Conservation (phyloP, 2,113 vertebrate genomes). For the Pseudolaguvia tuberculata region DNA sequence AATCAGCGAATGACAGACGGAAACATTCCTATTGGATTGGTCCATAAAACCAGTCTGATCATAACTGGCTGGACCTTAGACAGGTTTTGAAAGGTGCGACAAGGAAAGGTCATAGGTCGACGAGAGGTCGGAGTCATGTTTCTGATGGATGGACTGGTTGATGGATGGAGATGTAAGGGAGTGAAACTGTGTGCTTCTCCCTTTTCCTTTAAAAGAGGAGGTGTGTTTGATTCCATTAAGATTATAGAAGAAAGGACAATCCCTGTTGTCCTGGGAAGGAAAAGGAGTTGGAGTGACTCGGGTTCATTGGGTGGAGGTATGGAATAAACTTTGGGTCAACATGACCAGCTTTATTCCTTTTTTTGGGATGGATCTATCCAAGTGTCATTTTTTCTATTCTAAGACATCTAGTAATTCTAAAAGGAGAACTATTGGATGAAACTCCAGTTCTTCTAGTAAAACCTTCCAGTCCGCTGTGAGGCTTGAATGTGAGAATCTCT, state of each 20-base stretch:
- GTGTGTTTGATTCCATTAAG: neutral
- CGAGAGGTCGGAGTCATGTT: constrained; percentile 7
- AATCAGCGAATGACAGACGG: constrained; percentile 4
- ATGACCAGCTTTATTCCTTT: constrained; percentile 24
- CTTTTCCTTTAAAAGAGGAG: neutral
- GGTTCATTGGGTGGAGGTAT: constrained; percentile 12
- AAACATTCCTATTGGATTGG: no score
- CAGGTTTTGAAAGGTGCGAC: constrained; percentile 1
- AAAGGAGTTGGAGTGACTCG: constrained; percentile 23
- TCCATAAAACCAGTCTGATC: constrained; percentile 17
- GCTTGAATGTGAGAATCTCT: no score
- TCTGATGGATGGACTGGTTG: constrained; percentile 36
- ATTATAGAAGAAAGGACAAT: constrained; percentile 3
- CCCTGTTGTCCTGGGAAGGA: constrained; percentile 37
- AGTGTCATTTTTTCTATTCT: neutral
- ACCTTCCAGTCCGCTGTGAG: no score
- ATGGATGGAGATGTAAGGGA: constrained; percentile 35
- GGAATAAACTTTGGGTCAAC: constrained; percentile 21
- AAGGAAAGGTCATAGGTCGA: constrained; percentile 22
- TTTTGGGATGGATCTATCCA: neutral
- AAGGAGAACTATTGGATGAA: no score
- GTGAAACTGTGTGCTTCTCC: neutral
- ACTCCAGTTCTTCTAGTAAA: no score
- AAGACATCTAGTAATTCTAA: neutral
- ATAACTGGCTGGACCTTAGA: neutral